Conservation (phyloP, 2,888 invertebrate species). For the Eupithecia dodoneata region DNA sequence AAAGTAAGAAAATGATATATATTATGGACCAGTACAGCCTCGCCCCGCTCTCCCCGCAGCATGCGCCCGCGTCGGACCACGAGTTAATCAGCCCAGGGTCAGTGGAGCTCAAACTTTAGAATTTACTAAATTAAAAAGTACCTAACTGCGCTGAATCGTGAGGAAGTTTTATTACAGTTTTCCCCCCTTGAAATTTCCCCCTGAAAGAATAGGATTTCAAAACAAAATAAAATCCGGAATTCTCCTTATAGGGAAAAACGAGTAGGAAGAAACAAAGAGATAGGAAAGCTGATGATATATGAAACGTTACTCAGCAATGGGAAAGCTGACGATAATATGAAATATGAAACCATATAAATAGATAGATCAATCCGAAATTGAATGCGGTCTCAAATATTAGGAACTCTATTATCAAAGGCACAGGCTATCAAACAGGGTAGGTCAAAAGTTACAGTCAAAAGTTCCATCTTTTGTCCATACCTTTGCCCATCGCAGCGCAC, state of each 20-base stretch:
- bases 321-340: too few relatives aligned
- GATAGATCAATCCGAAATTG: neutral
- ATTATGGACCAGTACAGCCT: slow-evolving; percentile 61
- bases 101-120: slow-evolving; percentile 59
- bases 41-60: slow-evolving; percentile 49
- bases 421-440: too few relatives aligned
- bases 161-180: neutral
- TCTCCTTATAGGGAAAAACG: too few relatives aligned
- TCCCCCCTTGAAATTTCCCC: too few relatives aligned
- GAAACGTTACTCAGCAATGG: too few relatives aligned
- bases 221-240: too few relatives aligned
- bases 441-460: neutral
- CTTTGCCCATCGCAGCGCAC: neutral
- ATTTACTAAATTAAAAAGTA: neutral
- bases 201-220: too few relatives aligned
- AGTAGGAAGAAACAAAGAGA: too few relatives aligned
- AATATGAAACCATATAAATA: too few relatives aligned
- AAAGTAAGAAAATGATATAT: slow-evolving; percentile 71
- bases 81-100: slow-evolving; percentile 77
- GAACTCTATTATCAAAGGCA: neutral
- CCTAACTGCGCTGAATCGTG: neutral
- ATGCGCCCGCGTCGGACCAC: slow-evolving; percentile 57
- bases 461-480: neutral
- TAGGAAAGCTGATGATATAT: too few relatives aligned
- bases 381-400: neutral